Evolutionary conservation across 2,888 invertebrate genomes (phyloP).

Genomic region (Tetramorium bicarinatum): DNA sequence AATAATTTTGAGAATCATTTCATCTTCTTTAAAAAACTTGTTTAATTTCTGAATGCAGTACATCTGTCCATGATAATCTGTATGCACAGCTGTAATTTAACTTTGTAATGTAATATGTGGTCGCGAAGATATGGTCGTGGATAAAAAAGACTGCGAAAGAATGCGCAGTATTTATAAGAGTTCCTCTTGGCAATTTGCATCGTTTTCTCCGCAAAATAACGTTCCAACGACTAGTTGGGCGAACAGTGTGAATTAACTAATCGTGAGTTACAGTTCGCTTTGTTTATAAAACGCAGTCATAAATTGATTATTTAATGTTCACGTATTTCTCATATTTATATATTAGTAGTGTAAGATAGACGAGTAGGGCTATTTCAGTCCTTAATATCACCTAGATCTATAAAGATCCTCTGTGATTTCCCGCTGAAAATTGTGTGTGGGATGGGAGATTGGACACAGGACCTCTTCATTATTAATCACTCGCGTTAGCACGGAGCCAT

Average conservation of each 20-base stretch:
- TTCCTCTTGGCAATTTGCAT: constrained; percentile 1
- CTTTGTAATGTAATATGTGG: background rate
- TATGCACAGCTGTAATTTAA: constrained; percentile 7
- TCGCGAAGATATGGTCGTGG: background rate
- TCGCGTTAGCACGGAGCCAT: too few species aligned
- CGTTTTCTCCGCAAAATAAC: constrained; percentile 34
- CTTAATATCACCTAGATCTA: too few species aligned
- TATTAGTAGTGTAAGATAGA: too few species aligned
- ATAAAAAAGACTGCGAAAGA: background rate
- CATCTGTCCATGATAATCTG: background rate
- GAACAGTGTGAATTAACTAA: constrained; percentile 1
- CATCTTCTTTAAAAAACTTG: background rate
- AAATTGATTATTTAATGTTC: too few species aligned
- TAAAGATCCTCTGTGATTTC: too few species aligned
- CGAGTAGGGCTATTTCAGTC: too few species aligned
- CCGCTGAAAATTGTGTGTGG: too few species aligned
- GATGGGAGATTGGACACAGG: too few species aligned
- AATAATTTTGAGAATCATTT: background rate
- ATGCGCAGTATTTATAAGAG: constrained; percentile 19
- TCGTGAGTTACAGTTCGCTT: background rate
- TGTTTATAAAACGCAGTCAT: too few species aligned
- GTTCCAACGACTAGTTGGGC: background rate
- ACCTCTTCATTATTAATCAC: too few species aligned
- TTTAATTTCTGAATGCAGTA: background rate
- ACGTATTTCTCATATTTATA: too few species aligned